These are phyloP conservation scores for Netelia melanura DNA, from an alignment of 2,888 invertebrate species.

Conservation along the genomic window DNA sequence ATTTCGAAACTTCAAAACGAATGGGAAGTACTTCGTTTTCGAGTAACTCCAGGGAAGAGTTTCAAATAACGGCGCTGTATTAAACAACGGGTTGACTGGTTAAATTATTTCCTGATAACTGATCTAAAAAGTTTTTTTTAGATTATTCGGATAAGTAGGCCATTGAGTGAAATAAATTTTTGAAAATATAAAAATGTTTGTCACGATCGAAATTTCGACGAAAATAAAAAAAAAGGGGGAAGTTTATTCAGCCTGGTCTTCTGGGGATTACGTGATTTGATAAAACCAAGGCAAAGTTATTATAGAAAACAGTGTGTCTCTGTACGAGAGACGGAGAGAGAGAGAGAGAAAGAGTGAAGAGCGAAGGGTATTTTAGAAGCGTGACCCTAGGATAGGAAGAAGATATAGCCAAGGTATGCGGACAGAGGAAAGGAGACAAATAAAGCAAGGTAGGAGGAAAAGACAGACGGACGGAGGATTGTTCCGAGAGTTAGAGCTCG, in stretches of 20 bases:
- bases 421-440: conserved; percentile 8
- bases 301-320: conserved; percentile 10
- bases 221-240: neutral
- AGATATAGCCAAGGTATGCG: conserved; percentile 29
- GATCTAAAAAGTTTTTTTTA: neutral
- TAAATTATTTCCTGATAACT: neutral
- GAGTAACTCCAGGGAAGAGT: too few relatives aligned
- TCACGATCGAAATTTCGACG: neutral
- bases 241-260: neutral
- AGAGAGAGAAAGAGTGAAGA: neutral
- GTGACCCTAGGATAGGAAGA: conserved; percentile 23
- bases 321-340: neutral
- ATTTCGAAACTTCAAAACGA: neutral
- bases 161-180: neutral
- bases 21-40: too few relatives aligned
- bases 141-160: neutral
- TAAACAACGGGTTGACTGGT: too few relatives aligned
- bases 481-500: conserved; percentile 60
- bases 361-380: conserved; percentile 3
- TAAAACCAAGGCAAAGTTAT: conserved; percentile 20
- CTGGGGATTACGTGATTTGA: neutral
- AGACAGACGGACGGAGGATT: conserved; percentile 45
- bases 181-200: neutral
- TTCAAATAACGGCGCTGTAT: too few relatives aligned
- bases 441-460: conserved; percentile 26